phyloP scores from a whole-genome alignment of 2,113 vertebrate species.

The Psettodes erumei region DNA sequence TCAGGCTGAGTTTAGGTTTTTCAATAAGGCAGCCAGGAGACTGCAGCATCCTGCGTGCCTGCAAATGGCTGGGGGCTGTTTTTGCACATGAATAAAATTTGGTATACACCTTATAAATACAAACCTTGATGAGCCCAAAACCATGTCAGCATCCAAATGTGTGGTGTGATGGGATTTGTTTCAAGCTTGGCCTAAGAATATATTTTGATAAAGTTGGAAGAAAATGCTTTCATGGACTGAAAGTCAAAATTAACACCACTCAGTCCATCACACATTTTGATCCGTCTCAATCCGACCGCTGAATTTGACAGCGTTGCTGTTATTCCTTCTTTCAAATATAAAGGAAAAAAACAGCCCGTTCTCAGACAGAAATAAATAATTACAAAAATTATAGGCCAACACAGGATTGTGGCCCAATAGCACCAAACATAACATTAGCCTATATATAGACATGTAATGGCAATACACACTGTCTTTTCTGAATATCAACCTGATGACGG shows the following conservation, averaged over 20 bases:
- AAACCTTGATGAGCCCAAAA: neutral
- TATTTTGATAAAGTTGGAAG: neutral
- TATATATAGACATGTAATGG: neutral
- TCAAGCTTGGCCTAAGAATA: neutral
- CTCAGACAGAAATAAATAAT: no score
- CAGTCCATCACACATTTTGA: neutral
- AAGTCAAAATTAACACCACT: neutral
- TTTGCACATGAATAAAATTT: constrained; percentile 7
- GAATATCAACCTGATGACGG: neutral
- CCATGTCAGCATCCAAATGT: neutral
- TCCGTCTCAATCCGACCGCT: no score
- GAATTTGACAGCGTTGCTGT: no score
- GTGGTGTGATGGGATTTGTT: neutral
- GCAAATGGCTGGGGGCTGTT: constrained; percentile 3
- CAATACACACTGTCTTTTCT: neutral
- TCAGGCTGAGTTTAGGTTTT: constrained; percentile 29
- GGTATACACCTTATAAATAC: constrained; percentile 7
- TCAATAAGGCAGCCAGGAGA: neutral
- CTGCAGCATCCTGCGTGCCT: neutral
- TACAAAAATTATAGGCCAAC: neutral
- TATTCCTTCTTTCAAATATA: neutral
- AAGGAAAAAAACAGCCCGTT: neutral
- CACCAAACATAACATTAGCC: neutral
- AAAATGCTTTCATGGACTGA: neutral
- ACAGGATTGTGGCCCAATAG: neutral